Evolutionary conservation across 2,113 vertebrate genomes (phyloP), one percentile per base, ranked within the genome.

Genomic region (Hemiprocne comata): DNA sequence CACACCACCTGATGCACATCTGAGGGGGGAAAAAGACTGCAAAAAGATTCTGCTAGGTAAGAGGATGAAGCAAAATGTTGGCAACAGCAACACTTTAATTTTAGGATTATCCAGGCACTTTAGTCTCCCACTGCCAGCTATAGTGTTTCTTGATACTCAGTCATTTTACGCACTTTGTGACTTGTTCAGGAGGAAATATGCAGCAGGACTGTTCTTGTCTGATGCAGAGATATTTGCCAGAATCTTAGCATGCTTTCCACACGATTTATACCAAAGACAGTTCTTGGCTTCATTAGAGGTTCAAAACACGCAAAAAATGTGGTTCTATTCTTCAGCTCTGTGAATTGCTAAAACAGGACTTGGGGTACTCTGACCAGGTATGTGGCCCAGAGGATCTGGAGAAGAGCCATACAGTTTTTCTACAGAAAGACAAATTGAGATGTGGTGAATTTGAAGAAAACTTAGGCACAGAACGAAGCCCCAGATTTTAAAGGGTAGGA

Each of bases 151-250:
- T 72, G 36, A 40, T 51, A 76, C 24, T 26, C 17, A 33, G 25
- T 42, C 28, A 33, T 17, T 17, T 42, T 50, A 11, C 0, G 2
- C 17, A 24, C 21, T 53, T 65, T 0, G 3, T 76, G 17, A 17
- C 24, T 80, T 66, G 17, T 73, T 66, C 48, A 62, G 48, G 44
- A 51, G 29, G 25, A 62, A 46, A 36, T 24, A 57, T 6, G 33
- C 21, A 46, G 29, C 16, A 54, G 36, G 23, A 28, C 7, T 53
- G 11, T 36, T 67, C 13, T 66, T 46, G 28, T 61, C 26, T 62
- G 20, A 33, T 62, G 34, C 23, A 57, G n/a, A 81, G 48, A 36
- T 4, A 2, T 67, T 77, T 81, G 16, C 9, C 25, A 53, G 36
- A 67, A 57, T 85, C 17, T 76, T 54, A 44, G 33, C 8, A 19